phyloP scores from a whole-genome alignment of 2,888 invertebrate species.

The Zele albiditarsus region DNA sequence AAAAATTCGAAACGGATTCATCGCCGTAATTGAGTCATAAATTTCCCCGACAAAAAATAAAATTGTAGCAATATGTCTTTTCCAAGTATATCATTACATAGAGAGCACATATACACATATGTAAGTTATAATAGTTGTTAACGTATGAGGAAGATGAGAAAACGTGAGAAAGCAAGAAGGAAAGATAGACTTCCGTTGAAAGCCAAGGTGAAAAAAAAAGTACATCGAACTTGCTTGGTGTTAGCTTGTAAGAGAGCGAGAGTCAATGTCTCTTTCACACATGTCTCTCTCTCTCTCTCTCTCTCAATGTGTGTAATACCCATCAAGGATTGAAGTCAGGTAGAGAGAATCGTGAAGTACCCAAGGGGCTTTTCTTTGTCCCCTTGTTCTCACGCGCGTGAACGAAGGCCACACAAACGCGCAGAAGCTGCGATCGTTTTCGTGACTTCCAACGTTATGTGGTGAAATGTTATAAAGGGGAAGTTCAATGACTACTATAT shows the following conservation, averaged over 20 bases:
- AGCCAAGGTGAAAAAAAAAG: slow-evolving; percentile 42
- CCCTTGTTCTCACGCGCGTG: slow-evolving; percentile 35
- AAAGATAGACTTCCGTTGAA: slow-evolving; percentile 40
- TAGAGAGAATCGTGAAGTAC: slow-evolving; percentile 17
- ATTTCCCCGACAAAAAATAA: slow-evolving; percentile 8
- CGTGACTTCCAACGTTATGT: slow-evolving; percentile 10
- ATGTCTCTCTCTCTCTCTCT: neutral
- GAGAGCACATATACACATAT: slow-evolving; percentile 6
- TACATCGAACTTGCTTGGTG: slow-evolving; percentile 41
- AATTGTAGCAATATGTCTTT: neutral
- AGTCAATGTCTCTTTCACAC: slow-evolving; percentile 39
- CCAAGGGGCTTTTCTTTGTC: slow-evolving; percentile 21
- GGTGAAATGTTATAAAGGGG: slow-evolving; percentile 2
- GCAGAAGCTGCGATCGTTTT: slow-evolving; percentile 30
- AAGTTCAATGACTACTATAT: slow-evolving; percentile 18
- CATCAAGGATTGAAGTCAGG: slow-evolving; percentile 29
- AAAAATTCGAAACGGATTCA: neutral
- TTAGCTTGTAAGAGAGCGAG: slow-evolving; percentile 24
- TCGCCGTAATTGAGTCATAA: slow-evolving; percentile 27
- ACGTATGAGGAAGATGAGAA: slow-evolving; percentile 27
- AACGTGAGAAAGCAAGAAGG: slow-evolving; percentile 29
- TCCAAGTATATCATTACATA: slow-evolving; percentile 29
- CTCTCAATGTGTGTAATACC: slow-evolving; percentile 7
- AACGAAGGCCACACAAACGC: slow-evolving; percentile 26
- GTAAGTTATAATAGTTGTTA: neutral